Percentiles rank a stretch among this genome's conserved stretches.
Evolutionary conservation across 2,888 invertebrate genomes (phyloP).

Genomic region (Coelinius sp.): DNA sequence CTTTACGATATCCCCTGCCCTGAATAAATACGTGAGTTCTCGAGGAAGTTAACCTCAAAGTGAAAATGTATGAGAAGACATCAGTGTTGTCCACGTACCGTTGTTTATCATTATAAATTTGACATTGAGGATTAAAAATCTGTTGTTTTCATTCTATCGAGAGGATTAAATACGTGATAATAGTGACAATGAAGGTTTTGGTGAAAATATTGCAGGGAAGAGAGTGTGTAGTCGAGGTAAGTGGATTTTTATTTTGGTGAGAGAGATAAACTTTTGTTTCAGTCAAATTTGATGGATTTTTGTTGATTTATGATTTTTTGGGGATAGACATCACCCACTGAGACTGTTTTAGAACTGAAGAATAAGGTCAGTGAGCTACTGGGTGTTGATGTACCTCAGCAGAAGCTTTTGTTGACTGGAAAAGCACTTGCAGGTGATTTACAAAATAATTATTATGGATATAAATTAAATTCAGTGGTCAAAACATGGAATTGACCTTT

Average conservation of each 20-base stretch:
- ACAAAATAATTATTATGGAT: not conserved
- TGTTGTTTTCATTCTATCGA: not conserved
- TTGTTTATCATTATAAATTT: conserved; percentile 1
- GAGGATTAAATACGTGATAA: not conserved
- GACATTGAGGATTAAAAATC: not conserved
- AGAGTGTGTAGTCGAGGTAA: conserved; percentile 79
- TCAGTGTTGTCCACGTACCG: conserved; percentile 4
- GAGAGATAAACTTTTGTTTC: too few relatives aligned
- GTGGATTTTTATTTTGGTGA: too few relatives aligned
- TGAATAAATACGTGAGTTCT: conserved; percentile 1
- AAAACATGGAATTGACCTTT: not conserved
- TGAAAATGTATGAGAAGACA: conserved; percentile 3
- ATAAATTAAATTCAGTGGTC: too few relatives aligned
- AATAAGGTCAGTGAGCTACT: conserved; percentile 76
- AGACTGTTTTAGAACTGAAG: conserved; percentile 79
- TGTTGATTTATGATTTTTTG: not conserved
- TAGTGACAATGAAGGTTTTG: conserved; percentile 77
- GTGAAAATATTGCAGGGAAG: conserved; percentile 83
- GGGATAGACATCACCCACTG: conserved; percentile 64
- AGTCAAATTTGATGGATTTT: not conserved
- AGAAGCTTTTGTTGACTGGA: conserved; percentile 81
- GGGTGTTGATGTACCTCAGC: conserved; percentile 79
- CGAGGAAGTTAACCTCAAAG: conserved; percentile 4
- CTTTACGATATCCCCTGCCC: too few relatives aligned
- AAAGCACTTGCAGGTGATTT: conserved; percentile 75